These are phyloP conservation scores for Drosophila ercepeae DNA, from an alignment of 1,140 invertebrate genomes.

Conservation along the genomic window DNA sequence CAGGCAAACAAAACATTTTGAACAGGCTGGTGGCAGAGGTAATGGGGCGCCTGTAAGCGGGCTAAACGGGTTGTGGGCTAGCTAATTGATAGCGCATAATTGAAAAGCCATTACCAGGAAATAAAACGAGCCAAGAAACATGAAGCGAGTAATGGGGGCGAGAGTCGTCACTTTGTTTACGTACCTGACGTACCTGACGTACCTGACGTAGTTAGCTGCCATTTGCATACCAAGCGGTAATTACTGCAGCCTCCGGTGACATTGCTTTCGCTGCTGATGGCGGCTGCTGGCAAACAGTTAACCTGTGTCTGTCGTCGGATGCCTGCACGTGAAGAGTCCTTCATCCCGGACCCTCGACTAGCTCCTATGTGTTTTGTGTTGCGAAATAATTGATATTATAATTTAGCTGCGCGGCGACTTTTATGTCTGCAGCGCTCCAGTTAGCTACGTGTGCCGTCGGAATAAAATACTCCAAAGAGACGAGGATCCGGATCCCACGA, in stretches of 20 bases:
- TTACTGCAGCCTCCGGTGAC: conserved; percentile 33
- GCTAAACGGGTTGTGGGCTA: conserved; percentile 23
- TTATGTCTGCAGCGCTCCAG: conserved; percentile 35
- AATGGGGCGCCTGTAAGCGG: conserved; percentile 32
- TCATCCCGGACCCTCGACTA: not conserved
- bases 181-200: conserved; percentile 19
- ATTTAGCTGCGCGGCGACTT: conserved; percentile 53
- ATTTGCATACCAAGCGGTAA: conserved; percentile 56
- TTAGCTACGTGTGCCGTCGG: conserved; percentile 42
- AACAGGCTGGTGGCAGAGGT: conserved; percentile 1
- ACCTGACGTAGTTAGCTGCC: conserved; percentile 38
- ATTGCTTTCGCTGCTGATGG: conserved; percentile 7
- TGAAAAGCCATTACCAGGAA: conserved; percentile 37
- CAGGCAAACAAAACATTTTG: conserved; percentile 11
- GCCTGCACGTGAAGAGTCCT: conserved; percentile 31
- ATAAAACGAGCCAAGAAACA: conserved; percentile 12
- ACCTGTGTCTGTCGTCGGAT: conserved; percentile 25
- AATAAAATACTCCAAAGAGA: conserved; percentile 46
- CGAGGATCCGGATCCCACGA: conserved; percentile 3
- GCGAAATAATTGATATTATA: conserved; percentile 68
- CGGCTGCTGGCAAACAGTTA: conserved; percentile 23
- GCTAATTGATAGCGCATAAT: conserved; percentile 48
- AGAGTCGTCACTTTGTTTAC: conserved; percentile 31
- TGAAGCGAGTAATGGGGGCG: conserved; percentile 2
- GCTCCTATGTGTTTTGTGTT: conserved; percentile 30